Conservation (phyloP, 30 jellyfish, hydroid and myxozoan species). For the Cassiopea andromeda region DNA sequence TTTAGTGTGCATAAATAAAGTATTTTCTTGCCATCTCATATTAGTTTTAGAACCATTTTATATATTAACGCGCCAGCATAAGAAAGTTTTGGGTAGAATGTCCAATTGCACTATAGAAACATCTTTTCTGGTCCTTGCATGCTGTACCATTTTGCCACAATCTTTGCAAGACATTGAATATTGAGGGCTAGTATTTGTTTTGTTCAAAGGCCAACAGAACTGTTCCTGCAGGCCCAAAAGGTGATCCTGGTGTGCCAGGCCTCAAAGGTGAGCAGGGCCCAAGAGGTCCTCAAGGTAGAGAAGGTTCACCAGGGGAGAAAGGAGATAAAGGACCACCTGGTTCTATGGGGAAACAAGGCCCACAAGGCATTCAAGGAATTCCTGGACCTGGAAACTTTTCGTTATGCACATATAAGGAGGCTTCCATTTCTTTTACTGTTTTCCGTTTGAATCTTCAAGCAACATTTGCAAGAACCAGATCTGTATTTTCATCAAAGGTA, state of each 20-base stretch:
- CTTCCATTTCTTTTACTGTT: neutral
- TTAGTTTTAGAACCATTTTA: too few species aligned
- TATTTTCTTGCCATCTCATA: too few species aligned
- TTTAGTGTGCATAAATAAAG: too few species aligned
- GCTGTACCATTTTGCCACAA: too few species aligned
- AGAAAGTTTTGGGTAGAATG: too few species aligned
- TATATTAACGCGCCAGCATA: too few species aligned
- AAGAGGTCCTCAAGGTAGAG: constrained; percentile 28
- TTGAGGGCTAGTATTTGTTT: too few species aligned
- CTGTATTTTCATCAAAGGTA: constrained; percentile 40
- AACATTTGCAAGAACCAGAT: constrained; percentile 41
- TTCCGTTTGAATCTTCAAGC: neutral
- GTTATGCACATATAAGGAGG: constrained; percentile 15
- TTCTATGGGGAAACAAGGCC: constrained; percentile 62
- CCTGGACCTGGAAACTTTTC: constrained; percentile 64
- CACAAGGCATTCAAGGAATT: constrained; percentile 49
- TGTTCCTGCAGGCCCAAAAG: constrained; percentile 55
- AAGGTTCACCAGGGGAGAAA: constrained; percentile 33
- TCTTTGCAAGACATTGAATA: too few species aligned
- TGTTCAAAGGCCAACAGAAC: constrained; percentile 52
- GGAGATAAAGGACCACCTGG: constrained; percentile 67
- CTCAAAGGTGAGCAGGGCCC: constrained; percentile 58
- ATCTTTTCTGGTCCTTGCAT: too few species aligned
- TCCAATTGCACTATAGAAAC: too few species aligned
- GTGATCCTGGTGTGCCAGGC: constrained; percentile 65